Evolutionary conservation across 2,797 vertebrate genomes (phyloP).

Genomic region (Anabas testudineus): DNA sequence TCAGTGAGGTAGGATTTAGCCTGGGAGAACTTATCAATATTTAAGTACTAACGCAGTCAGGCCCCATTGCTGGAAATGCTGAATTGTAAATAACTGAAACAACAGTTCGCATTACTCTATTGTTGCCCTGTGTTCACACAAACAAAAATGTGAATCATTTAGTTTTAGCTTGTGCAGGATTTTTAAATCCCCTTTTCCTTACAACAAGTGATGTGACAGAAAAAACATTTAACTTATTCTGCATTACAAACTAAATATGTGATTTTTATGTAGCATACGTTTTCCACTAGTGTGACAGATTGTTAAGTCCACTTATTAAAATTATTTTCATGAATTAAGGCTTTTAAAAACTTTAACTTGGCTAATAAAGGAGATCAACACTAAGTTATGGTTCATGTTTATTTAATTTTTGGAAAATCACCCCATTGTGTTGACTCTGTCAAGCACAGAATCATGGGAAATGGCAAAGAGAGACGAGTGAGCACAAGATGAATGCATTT

Average conservation of each 20-base stretch:
- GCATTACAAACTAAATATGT: no score
- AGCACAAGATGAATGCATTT: not conserved
- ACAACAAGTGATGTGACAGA: not conserved
- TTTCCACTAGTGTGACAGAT: no score
- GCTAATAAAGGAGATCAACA: not conserved
- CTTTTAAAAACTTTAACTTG: not conserved
- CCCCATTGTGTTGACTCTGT: not conserved
- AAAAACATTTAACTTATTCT: no score
- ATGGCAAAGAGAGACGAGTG: not conserved
- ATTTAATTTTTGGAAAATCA: not conserved
- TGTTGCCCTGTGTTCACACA: no score
- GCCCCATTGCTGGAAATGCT: conserved; percentile 19
- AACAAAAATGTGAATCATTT: not conserved
- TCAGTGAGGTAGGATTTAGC: conserved; percentile 23
- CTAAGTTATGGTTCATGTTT: not conserved
- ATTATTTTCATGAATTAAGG: not conserved
- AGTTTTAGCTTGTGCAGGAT: conserved; percentile 12
- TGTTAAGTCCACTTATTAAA: not conserved
- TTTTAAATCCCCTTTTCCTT: not conserved
- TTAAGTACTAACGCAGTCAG: conserved; percentile 52
- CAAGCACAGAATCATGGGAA: not conserved
- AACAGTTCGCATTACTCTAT: conserved; percentile 5
- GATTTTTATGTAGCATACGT: no score
- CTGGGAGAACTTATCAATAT: conserved; percentile 63
- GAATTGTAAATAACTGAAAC: conserved; percentile 26